Conservation (phyloP, 2,113 vertebrate genomes). For the Myxocyprinus asiaticus region DNA sequence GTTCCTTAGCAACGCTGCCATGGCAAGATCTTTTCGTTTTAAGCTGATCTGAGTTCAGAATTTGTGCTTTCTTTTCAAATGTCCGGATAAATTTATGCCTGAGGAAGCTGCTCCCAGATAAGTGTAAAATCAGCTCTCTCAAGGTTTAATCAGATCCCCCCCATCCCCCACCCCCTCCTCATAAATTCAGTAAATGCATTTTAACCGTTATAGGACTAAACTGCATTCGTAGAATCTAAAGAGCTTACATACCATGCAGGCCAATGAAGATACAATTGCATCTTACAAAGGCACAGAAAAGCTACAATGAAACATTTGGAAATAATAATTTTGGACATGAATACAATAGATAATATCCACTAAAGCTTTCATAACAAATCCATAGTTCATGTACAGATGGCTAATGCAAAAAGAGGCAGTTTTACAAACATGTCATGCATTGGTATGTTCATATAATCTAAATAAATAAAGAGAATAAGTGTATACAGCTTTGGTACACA, state of each 20-base stretch:
- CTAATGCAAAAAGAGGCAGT: too few relatives aligned
- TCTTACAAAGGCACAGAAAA: too few relatives aligned
- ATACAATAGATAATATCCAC: neutral
- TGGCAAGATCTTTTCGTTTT: slow-evolving; percentile 6
- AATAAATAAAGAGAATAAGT: too few relatives aligned
- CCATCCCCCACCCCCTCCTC: too few relatives aligned
- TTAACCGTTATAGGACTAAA: neutral
- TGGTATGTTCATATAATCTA: slow-evolving; percentile 1
- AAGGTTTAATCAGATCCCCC: neutral
- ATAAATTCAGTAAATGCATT: too few relatives aligned
- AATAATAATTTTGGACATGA: too few relatives aligned
- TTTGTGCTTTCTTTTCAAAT: neutral
- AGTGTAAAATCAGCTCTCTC: neutral
- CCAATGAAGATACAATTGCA: too few relatives aligned
- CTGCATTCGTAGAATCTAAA: too few relatives aligned
- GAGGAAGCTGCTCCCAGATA: neutral
- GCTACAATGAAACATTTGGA: too few relatives aligned
- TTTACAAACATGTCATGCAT: neutral
- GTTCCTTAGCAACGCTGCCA: slow-evolving; percentile 73
- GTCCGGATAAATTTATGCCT: neutral
- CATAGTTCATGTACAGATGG: too few relatives aligned
- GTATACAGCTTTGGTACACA: neutral
- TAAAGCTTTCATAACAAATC: neutral
- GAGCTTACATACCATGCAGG: too few relatives aligned
- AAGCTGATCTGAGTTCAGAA: slow-evolving; percentile 27